Evolutionary conservation across 2,797 vertebrate species (phyloP), one percentile per base, ranked within the genome.

Genomic region (Gobio occitaniae): DNA sequence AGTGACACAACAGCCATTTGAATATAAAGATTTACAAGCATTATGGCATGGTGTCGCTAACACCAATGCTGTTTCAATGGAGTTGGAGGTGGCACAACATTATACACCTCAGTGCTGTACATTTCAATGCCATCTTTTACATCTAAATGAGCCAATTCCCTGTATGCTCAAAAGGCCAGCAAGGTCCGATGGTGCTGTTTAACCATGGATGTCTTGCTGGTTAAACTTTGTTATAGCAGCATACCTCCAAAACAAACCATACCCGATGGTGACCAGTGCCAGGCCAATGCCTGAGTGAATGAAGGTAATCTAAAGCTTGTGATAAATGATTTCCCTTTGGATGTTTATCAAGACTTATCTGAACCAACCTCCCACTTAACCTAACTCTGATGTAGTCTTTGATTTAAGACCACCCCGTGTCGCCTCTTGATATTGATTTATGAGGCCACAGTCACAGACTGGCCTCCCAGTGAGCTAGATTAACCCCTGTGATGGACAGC

Each of bases 361-460:
- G 85, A 90, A 90, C 89, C 89, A 90, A 88, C 90, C 90, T 87
- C 90, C 90, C 92, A 93, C 93, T 93, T 94, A 92, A 93, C 91
- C 92, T 86, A 36, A 74, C 82, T 82, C 89, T 89, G 86, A 69
- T 89, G 90, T 87, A 88, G 81, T 87, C 88, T 88, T 85, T 86
- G 84, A 88, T 93, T 91, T 84, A 90, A 85, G 88, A 88, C 77
- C 86, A 80, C 84, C 90, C 82, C 44, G 74, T 89, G 88, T 88
- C 78, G 86, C 86, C 90, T 92, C 87, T 91, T 81, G 91, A 41
- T 83, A 84, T 47, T 93, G 93, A 95, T 94, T 94, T 93, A 94
- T 92, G 89, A 89, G 78, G 88, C 84, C 88, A 44, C 41, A 86
- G 90, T 84, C 85, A 21, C 88, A 86, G 86, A 90, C 90, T 91